These are phyloP conservation scores for Illadopsis cleaveri DNA, from an alignment of 2,113 vertebrate species.

Conservation along the genomic window DNA sequence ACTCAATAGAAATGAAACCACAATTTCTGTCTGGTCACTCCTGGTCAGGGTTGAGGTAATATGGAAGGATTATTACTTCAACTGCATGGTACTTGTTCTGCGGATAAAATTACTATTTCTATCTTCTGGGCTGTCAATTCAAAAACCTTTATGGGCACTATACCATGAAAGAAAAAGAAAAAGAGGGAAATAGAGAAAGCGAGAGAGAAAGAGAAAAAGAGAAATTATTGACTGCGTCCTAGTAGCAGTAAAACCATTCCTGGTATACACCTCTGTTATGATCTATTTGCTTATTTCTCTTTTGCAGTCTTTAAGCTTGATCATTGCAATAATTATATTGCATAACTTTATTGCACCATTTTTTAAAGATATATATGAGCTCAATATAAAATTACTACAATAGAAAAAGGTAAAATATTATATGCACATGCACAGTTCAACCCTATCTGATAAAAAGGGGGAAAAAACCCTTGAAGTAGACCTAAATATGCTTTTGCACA, in stretches of 20 bases:
- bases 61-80: constrained; percentile 33
- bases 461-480: neutral
- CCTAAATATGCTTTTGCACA: neutral
- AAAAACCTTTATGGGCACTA: neutral
- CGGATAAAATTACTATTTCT: constrained; percentile 47
- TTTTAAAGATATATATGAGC: neutral
- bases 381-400: constrained; percentile 45
- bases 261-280: neutral
- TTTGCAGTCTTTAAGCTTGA: neutral
- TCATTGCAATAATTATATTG: neutral
- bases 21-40: neutral
- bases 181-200: neutral
- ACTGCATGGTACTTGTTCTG: neutral
- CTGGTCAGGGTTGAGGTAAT: constrained; percentile 16
- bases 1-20: constrained; percentile 18
- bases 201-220: neutral
- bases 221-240: neutral
- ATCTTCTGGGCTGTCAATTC: constrained; percentile 22
- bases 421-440: neutral
- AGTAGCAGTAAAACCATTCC: neutral
- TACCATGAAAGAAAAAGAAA: neutral
- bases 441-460: neutral
- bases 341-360: neutral
- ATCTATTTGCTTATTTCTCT: neutral
- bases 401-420: neutral